These are phyloP conservation scores for Carpatolechia fugitivella DNA, from an alignment of 2,888 invertebrate genomes.

Conservation along the genomic window DNA sequence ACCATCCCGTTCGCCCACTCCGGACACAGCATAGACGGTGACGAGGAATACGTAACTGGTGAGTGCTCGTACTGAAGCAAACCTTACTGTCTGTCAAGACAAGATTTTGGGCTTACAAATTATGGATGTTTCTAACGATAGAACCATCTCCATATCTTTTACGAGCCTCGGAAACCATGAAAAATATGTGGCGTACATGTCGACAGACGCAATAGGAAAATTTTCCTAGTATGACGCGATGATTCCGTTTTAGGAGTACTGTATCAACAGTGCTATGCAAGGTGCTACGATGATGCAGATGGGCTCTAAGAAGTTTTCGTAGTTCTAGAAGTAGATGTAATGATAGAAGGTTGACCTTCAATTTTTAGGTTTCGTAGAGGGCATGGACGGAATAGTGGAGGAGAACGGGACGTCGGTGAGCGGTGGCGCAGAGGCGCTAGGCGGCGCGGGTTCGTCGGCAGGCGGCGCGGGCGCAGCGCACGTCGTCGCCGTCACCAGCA, in stretches of 20 bases:
- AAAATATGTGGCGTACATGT: slow-evolving; percentile 56
- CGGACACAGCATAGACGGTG: slow-evolving; percentile 95
- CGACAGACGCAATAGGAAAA: slow-evolving; percentile 69
- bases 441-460: slow-evolving; percentile 49
- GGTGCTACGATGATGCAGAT: slow-evolving; percentile 37
- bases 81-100: slow-evolving; percentile 76
- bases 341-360: slow-evolving; percentile 73
- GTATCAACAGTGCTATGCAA: slow-evolving; percentile 55
- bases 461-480: slow-evolving; percentile 53
- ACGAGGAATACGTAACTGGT: slow-evolving; percentile 97
- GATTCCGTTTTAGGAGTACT: slow-evolving; percentile 63
- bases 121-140: slow-evolving; percentile 54
- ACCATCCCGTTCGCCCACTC: slow-evolving; percentile 95
- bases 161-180: slow-evolving; percentile 33
- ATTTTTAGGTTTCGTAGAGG: slow-evolving; percentile 82
- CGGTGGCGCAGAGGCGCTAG: slow-evolving; percentile 60
- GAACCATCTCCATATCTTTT: slow-evolving; percentile 41
- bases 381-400: slow-evolving; percentile 96
- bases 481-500: slow-evolving; percentile 83
- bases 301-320: slow-evolving; percentile 25
- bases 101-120: slow-evolving; percentile 66
- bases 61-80: slow-evolving; percentile 83
- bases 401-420: slow-evolving; percentile 85
- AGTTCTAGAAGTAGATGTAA: slow-evolving; percentile 38
- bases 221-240: slow-evolving; percentile 64